Percentiles rank a stretch among this genome's conserved stretches.
Conservation (phyloP, 2,888 invertebrate genomes). For the Parnassius smintheus region DNA sequence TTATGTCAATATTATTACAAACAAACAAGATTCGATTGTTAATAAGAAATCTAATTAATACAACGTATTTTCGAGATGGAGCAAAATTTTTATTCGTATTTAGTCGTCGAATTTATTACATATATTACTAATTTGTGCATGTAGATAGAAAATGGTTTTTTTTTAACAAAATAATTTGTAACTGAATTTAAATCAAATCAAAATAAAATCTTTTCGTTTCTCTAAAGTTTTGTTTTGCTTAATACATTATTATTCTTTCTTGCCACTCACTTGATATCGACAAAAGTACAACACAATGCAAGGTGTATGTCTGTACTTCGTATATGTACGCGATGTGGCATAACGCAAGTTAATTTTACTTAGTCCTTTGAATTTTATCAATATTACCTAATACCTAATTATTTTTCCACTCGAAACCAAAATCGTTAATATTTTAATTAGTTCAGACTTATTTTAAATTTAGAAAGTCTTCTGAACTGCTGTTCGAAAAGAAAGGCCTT, state of each 20-base stretch:
- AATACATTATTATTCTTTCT: neutral
- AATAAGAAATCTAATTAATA: conserved; percentile 19
- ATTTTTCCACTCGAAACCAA: no score
- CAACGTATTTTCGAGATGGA: conserved; percentile 40
- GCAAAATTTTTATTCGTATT: conserved; percentile 34
- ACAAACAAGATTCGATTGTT: neutral
- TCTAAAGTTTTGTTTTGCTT: conserved; percentile 14
- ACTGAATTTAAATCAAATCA: conserved; percentile 6
- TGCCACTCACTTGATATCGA: no score
- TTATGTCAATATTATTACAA: conserved; percentile 6
- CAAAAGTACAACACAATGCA: no score
- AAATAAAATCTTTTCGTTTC: conserved; percentile 21
- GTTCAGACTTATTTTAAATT: no score
- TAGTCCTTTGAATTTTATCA: no score
- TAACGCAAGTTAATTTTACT: no score
- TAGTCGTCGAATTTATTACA: conserved; percentile 52
- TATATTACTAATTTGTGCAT: conserved; percentile 30
- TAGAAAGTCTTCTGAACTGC: no score
- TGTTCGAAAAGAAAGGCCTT: no score
- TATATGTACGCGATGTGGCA: no score
- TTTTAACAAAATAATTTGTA: conserved; percentile 14
- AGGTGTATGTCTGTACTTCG: no score
- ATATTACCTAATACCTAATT: no score
- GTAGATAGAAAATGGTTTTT: conserved; percentile 1
- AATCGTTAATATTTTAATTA: no score